Evolutionary conservation across 2,888 invertebrate genomes (phyloP).

Genomic region (Meliscaeva auricollis): DNA sequence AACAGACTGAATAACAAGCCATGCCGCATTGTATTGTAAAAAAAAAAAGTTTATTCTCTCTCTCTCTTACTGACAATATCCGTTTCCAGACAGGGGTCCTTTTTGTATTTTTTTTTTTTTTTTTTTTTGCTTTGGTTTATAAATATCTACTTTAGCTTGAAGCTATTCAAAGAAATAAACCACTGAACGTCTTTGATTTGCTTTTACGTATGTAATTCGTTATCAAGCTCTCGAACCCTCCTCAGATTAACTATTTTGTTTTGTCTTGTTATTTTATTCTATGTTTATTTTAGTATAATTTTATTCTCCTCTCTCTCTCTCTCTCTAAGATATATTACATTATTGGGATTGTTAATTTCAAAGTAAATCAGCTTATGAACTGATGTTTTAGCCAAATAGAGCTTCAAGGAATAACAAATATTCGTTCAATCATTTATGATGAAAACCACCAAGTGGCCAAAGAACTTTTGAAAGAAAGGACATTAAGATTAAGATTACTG

Average conservation of each 20-base stretch:
- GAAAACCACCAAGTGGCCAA: too few relatives aligned
- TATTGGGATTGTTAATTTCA: background rate
- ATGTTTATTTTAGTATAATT: background rate
- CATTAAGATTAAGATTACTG: too few relatives aligned
- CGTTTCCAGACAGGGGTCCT: slow-evolving; percentile 31
- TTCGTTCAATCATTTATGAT: background rate
- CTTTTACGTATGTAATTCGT: slow-evolving; percentile 6
- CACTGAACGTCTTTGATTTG: slow-evolving; percentile 22
- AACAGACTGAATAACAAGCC: slow-evolving; percentile 33
- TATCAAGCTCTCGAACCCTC: slow-evolving; percentile 41
- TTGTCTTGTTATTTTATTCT: slow-evolving; percentile 5
- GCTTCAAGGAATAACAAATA: background rate
- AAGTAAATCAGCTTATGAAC: slow-evolving; percentile 4
- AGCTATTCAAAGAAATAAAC: slow-evolving; percentile 24
- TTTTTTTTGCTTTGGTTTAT: background rate
- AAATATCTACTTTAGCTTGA: slow-evolving; percentile 9
- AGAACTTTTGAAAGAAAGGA: too few relatives aligned
- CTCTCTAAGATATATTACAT: background rate
- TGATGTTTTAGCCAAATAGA: background rate
- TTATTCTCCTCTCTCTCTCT: too few relatives aligned
- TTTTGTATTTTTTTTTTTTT: background rate
- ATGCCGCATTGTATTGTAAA: slow-evolving; percentile 30
- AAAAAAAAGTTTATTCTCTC: background rate
- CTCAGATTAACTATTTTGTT: slow-evolving; percentile 30
- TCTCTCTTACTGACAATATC: slow-evolving; percentile 12